Percentiles rank a stretch among this genome's conserved stretches.
Evolutionary conservation across 2,797 vertebrate genomes (phyloP).

Genomic region (Rhinatrema bivittatum): DNA sequence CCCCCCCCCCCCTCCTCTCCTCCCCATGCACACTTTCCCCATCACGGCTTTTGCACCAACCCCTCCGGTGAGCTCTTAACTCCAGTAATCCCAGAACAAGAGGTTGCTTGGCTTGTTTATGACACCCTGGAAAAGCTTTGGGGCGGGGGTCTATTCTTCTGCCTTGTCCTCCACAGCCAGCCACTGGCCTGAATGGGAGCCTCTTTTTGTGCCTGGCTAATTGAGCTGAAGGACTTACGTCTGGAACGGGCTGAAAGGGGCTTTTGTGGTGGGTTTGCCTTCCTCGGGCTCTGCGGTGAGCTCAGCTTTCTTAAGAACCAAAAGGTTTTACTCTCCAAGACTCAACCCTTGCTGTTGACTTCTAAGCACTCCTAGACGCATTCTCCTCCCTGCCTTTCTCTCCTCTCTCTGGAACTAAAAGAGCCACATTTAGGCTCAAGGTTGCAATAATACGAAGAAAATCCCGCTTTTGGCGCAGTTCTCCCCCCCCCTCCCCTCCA

Average conservation of each 20-base stretch:
- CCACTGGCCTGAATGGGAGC: conserved; percentile 44
- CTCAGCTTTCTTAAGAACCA: conserved; percentile 22
- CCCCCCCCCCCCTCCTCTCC: neutral
- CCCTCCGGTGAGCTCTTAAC: conserved; percentile 41
- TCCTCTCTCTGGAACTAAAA: no score
- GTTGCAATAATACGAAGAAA: no score
- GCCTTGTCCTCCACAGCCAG: conserved; percentile 41
- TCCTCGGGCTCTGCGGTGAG: conserved; percentile 28
- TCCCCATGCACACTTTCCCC: conserved; percentile 1
- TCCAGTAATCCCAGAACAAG: conserved; percentile 52
- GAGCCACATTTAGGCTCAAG: no score
- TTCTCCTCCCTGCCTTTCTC: no score
- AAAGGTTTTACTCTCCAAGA: conserved; percentile 16
- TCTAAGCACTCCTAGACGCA: no score
- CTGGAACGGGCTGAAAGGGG: conserved; percentile 59
- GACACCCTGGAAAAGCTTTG: conserved; percentile 56
- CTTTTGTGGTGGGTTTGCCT: conserved; percentile 52
- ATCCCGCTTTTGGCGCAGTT: no score
- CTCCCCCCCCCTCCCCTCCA: no score
- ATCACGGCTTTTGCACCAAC: conserved; percentile 17
- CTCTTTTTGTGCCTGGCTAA: conserved; percentile 58
- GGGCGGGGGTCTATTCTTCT: conserved; percentile 45
- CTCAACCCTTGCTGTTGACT: neutral
- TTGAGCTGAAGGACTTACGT: conserved; percentile 64
- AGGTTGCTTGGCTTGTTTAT: conserved; percentile 62